These are phyloP conservation scores for Drosophila bifasciata DNA, from an alignment of 1,140 invertebrate genomes.

Conservation along the genomic window DNA sequence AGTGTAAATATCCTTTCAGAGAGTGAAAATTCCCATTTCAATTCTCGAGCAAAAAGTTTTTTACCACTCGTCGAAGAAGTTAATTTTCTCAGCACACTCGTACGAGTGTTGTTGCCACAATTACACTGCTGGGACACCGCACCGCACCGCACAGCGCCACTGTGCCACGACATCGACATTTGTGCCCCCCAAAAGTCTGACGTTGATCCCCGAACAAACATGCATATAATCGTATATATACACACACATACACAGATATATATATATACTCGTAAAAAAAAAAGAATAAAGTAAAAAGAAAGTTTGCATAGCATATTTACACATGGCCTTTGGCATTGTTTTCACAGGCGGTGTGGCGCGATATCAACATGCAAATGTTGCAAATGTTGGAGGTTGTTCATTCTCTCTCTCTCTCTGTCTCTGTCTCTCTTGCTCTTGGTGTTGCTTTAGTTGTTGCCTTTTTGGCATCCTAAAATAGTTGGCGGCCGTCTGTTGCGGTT, in stretches of 20 bases:
- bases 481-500: slow-evolving; percentile 75
- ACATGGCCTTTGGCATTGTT: slow-evolving; percentile 79
- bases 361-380: slow-evolving; percentile 53
- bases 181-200: slow-evolving; percentile 34
- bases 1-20: too few relatives aligned
- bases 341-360: slow-evolving; percentile 50
- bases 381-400: background rate
- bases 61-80: slow-evolving; percentile 48
- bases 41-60: slow-evolving; percentile 18
- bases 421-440: background rate
- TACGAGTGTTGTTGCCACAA: slow-evolving; percentile 13
- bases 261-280: background rate
- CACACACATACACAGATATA: too few relatives aligned
- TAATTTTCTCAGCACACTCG: slow-evolving; percentile 16
- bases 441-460: slow-evolving; percentile 46
- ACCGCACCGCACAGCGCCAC: slow-evolving; percentile 6
- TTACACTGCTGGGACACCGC: slow-evolving; percentile 21
- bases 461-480: slow-evolving; percentile 79
- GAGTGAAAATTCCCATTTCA: slow-evolving; percentile 22
- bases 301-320: slow-evolving; percentile 74
- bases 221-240: slow-evolving; percentile 1
- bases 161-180: slow-evolving; percentile 52
- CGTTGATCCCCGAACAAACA: slow-evolving; percentile 23
- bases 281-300: slow-evolving; percentile 44
- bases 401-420: too few relatives aligned